Evolutionary conservation across 2,888 invertebrate species (phyloP).

Genomic region (Salpingus planirostris): DNA sequence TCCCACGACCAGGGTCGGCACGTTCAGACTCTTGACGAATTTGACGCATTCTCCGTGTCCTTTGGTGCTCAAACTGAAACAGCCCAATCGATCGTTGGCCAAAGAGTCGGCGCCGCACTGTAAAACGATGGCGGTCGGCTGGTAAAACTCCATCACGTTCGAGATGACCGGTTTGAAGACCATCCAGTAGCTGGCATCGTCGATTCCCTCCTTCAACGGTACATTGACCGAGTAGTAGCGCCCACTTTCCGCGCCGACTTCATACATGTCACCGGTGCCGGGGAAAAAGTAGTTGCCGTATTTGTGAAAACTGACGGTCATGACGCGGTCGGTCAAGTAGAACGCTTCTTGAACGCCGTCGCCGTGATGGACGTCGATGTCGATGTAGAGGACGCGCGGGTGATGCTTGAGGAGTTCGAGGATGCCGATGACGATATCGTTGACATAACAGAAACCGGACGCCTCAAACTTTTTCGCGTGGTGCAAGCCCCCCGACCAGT

Average conservation of each 20-base stretch:
- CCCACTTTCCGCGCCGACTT: constrained; percentile 92
- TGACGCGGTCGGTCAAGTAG: constrained; percentile 92
- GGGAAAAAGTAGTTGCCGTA: constrained; percentile 98
- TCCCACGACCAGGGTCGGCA: constrained; percentile 65
- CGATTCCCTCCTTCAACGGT: constrained; percentile 95
- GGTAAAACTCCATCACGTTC: constrained; percentile 92
- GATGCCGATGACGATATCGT: constrained; percentile 97
- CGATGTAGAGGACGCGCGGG: constrained; percentile 91
- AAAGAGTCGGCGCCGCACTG: constrained; percentile 98
- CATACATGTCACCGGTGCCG: constrained; percentile 98
- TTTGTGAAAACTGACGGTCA: constrained; percentile 99
- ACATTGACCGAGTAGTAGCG: constrained; percentile 97
- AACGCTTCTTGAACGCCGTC: constrained; percentile 98
- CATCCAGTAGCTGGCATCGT: constrained; percentile 85
- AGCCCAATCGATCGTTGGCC: constrained; percentile 90
- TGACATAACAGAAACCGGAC: constrained; percentile 98
- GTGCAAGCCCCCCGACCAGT: constrained; percentile 98
- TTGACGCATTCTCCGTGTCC: constrained; percentile 98
- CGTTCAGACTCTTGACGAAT: constrained; percentile 84
- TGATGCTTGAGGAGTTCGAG: constrained; percentile 90
- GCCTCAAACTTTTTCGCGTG: constrained; percentile 99
- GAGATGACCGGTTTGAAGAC: constrained; percentile 90
- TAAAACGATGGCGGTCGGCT: constrained; percentile 92
- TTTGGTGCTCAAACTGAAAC: constrained; percentile 89
- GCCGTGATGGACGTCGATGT: constrained; percentile 97